These are phyloP conservation scores for Leiothrix lutea DNA, from an alignment of 2,113 vertebrate species.

Conservation along the genomic window DNA sequence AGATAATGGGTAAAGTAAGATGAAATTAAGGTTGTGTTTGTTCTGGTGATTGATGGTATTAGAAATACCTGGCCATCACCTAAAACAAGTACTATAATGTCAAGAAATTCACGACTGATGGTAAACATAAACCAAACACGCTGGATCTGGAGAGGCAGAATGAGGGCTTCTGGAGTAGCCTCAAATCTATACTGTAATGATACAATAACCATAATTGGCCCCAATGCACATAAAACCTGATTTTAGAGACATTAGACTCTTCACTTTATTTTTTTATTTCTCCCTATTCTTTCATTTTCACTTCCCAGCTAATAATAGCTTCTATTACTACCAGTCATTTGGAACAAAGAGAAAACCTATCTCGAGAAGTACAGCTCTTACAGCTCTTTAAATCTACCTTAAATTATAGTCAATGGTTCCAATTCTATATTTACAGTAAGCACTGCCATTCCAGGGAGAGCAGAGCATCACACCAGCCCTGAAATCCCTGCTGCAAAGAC, in stretches of 20 bases:
- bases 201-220: slow-evolving; percentile 14
- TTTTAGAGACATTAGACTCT: neutral
- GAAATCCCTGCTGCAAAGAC: neutral
- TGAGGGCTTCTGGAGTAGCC: neutral
- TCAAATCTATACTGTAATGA: neutral
- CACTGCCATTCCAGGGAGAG: neutral
- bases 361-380: neutral
- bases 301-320: slow-evolving; percentile 11
- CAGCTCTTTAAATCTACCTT: neutral
- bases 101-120: neutral
- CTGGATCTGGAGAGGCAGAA: neutral
- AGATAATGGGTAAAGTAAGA: neutral
- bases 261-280: slow-evolving; percentile 33
- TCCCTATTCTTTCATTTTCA: slow-evolving; percentile 37
- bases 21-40: neutral
- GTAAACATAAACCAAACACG: neutral
- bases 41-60: neutral
- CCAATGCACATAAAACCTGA: neutral
- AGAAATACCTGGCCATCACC: neutral
- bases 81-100: neutral
- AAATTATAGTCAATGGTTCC: neutral
- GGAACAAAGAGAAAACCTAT: slow-evolving; percentile 26
- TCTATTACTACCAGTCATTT: slow-evolving; percentile 23
- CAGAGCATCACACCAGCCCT: neutral
- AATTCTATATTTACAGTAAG: slow-evolving; percentile 14